Conservation (phyloP, 2,797 vertebrate genomes). For the Malurus splendens region DNA sequence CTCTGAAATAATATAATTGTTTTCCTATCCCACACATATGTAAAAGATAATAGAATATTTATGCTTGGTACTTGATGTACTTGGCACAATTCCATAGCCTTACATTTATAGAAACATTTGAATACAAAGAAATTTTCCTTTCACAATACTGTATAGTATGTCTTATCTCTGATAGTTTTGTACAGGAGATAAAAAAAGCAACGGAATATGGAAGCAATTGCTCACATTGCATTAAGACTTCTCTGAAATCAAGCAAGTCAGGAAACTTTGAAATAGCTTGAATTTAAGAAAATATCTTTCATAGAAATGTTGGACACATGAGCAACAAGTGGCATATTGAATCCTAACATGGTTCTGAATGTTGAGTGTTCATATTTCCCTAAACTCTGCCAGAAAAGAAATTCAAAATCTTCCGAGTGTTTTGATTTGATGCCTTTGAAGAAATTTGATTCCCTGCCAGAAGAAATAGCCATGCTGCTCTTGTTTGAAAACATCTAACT, state of each 20-base stretch:
- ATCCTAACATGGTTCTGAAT: background rate
- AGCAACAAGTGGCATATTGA: background rate
- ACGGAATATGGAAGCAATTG: background rate
- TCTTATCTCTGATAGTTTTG: background rate
- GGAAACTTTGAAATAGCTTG: background rate
- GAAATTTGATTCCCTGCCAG: background rate
- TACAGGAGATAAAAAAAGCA: background rate
- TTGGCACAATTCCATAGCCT: background rate
- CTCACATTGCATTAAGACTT: background rate
- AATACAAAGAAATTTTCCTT: background rate
- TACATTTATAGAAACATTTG: background rate
- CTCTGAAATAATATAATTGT: background rate
- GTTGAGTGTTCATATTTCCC: background rate
- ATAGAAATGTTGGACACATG: background rate
- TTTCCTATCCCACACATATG: background rate
- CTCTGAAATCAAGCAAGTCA: background rate
- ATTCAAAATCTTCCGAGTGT: background rate
- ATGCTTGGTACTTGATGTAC: background rate
- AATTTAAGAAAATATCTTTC: background rate
- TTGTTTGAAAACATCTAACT: constrained; percentile 16
- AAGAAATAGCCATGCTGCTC: constrained; percentile 15
- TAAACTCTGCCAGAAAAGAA: background rate
- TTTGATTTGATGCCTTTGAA: constrained; percentile 18
- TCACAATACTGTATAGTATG: background rate
- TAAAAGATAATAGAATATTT: background rate